Base-by-base conservation (phyloP, 2,797 vertebrate species). In the Chloroceryle inda region DNA sequence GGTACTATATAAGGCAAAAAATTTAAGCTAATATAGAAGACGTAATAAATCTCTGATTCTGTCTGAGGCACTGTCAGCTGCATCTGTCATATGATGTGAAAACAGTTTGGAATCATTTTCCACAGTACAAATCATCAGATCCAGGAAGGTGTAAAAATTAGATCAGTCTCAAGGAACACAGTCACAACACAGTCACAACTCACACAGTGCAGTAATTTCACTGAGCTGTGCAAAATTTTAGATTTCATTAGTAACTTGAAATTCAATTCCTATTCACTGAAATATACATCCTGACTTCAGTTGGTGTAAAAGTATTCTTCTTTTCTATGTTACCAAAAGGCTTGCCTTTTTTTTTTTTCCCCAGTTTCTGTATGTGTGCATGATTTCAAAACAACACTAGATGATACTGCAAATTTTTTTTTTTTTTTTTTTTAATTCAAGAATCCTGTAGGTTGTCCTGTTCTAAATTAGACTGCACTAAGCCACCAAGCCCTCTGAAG, bases 141-240 rank as follows among this genome's bases (percentile, higher is more conserved):
- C 64, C 74, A 92, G 75, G 87, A 83, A 78, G 53, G 56, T 88
- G 47, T 47, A 89, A 96, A 96, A 93, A 66, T 63, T 56, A 66
- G 38, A 95, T 84, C 27, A 63, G 5, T 71, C 45, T 66, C 63
- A 91, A 33, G 45, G 55, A 89, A 87, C 42, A 76, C 21, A 87
- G 87, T 75, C 88, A 93, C 44, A 89, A 87, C 42, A 76, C 21
- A 87, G 87, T 75, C 88, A 93, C 44, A 88, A 88, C 14, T 42
- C 72, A 79, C 29, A 33, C 50, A 59, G 26, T 88, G 66, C 47
- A 75, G 59, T 82, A 84, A 89, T 72, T 91, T 86, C 33, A 63
- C 58, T 35, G 11, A 75, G 8, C 23, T 33, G 8, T 31, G 27
- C 53, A 50, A 92, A 88, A 92, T 75, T 88, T 86, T 67, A 47